These are phyloP conservation scores for Ladona fulva DNA, from an alignment of 1,140 invertebrate genomes.

Conservation along the genomic window DNA sequence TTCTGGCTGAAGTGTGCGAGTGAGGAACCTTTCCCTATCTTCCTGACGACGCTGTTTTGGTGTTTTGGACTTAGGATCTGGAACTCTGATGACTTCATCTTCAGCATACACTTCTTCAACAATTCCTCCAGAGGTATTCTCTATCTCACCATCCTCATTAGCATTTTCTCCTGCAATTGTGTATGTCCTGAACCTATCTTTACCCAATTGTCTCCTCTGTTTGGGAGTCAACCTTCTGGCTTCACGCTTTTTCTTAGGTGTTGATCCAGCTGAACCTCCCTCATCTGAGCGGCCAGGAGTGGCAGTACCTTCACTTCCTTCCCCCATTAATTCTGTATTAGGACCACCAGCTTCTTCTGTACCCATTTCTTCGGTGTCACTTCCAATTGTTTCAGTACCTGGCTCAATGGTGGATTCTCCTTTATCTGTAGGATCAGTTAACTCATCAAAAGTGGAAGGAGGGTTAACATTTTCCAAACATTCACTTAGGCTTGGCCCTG, in stretches of 20 bases:
- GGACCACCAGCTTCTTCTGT: constrained; percentile 30
- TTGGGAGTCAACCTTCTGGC: constrained; percentile 54
- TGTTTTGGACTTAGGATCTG: constrained; percentile 29
- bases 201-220: constrained; percentile 57
- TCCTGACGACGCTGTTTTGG: constrained; percentile 59
- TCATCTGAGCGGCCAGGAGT: constrained; percentile 40
- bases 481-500: constrained; percentile 43
- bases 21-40: constrained; percentile 58
- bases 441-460: constrained; percentile 50
- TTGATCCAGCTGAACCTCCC: constrained; percentile 56
- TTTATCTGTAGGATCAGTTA: constrained; percentile 44
- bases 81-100: constrained; percentile 26
- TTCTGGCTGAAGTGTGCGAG: constrained; percentile 42
- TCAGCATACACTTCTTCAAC: constrained; percentile 27
- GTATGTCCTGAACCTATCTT: constrained; percentile 42
- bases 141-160: constrained; percentile 35
- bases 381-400: constrained; percentile 47
- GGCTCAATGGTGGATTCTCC: constrained; percentile 46
- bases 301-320: constrained; percentile 39
- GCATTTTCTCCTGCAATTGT: constrained; percentile 37
- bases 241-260: constrained; percentile 48
- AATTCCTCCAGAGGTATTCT: constrained; percentile 20
- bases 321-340: constrained; percentile 22
- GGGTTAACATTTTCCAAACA: constrained; percentile 53
- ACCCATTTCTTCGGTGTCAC: constrained; percentile 41